Base-by-base conservation (phyloP, 1,140 invertebrate genomes). In the Camponotus vicinus region DNA sequence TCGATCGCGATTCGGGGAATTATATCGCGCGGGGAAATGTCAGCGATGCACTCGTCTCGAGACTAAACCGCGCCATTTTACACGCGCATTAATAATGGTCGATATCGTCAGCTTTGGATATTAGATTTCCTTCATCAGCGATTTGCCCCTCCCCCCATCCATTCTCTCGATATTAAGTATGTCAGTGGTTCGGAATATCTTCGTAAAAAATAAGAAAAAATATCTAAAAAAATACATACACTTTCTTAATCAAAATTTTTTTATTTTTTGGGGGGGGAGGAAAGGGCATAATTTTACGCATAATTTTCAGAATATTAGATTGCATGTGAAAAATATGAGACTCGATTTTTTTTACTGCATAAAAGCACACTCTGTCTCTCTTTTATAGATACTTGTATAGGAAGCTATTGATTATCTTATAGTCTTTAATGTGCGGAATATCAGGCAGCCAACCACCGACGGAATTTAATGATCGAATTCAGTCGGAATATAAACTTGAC, bases 381-480 rank as follows among this genome's bases (percentile, higher is more conserved):
- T 73, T 73, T 73, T 45, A 42, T 42, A 55, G 27, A 27, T 27
- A 27, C 27, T 27, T 27, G 27, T 42, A 32, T 42, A 70, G 13
- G 15, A 80, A 73, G 40, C 67, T 59, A 82, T 69, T 82, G 67
- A 82, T 82, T 82, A 82, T 82, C 79, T 82, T 75, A 75, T 75
- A n/a, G 37, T 73, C 40, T 61, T 73, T 45, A 66, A 59, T 73
- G 55, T 37, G 8, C n/a, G 32, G 67, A 82, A 61, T 71, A 34
- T 4, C 27, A 73, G 18, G 27, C 40, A 55, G 13, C 15, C 49
- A 79, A 82, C 3, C 13, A 34, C 67, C 52, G 45, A 45, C 55
- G 55, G 79, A 82, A 82, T 73, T 82, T 73, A 80, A 82, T 61
- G 67, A 73, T 82, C 27, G 67, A 82, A 82, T 82, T 73, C 67